Base-by-base conservation (phyloP, 2,113 vertebrate species). In the Seriola aureovittata region DNA sequence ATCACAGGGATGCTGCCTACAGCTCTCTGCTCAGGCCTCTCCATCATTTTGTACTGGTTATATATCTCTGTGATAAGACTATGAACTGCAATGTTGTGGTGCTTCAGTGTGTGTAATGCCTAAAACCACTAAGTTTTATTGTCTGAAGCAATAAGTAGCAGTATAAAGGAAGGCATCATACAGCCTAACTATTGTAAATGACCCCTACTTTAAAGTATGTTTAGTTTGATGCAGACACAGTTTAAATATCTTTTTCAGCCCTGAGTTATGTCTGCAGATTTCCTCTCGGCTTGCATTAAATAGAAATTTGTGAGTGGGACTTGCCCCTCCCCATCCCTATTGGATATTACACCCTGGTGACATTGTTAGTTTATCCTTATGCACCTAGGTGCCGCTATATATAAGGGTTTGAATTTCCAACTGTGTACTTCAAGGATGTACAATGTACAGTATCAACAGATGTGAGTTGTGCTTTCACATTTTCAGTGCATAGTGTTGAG, bases 11-110 rank as follows among this genome's bases (percentile, higher is more conserved):
- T 59, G 40, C 52, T 64, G 54, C 46, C 52, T 54, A 44, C 11
- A 44, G 62, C 59, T 64, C 58, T 80, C 38, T 60, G 78, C 72
- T 38, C 29, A 16, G 36, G 66, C 65, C 71, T 69, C 80, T 76
- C 69, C 55, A 81, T 84, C 78, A 67, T 87, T 80, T 85, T 59
- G 76, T 67, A 80, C n/a, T 3, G 21, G 21, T 68, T 75, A 17
- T 69, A 62, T 64, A 50, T 73, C 1, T 72, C 5, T 23, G 44
- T 32, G 73, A 88, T 81, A 66, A 46, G 29, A 67, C 60, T 16
- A 38, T 52, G 34, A 78, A 19, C 44, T 38, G 32, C 29, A 48
- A n/a, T 71, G 44, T 40, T 59, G 63, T 54, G 48, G 42, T 67
- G 19, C 25, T n/a, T 34, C 19, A 48, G 40, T 81, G 50, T 69